Conservation (phyloP, 2,888 invertebrate genomes). For the Maniola hyperantus region DNA sequence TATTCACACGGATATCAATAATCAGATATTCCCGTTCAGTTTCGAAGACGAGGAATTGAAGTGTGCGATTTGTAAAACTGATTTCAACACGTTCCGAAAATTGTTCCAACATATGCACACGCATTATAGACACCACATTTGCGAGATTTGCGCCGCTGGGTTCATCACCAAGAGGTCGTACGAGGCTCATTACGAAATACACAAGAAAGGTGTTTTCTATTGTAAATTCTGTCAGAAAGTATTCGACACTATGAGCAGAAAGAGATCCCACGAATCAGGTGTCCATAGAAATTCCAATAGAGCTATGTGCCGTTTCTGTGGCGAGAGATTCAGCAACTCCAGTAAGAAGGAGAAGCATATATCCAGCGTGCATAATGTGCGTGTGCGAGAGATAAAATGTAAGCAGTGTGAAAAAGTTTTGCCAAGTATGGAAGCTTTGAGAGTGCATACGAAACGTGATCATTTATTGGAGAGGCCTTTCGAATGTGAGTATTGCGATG, state of each 20-base stretch:
- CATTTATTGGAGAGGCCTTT: conserved; percentile 54
- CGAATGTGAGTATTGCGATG: conserved; percentile 47
- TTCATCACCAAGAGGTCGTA: conserved; percentile 48
- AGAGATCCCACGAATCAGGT: conserved; percentile 43
- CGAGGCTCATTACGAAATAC: neutral
- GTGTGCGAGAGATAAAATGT: conserved; percentile 51
- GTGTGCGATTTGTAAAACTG: conserved; percentile 46
- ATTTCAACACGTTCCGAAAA: conserved; percentile 46
- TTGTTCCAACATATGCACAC: conserved; percentile 60
- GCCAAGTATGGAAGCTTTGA: conserved; percentile 61
- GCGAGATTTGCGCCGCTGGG: conserved; percentile 65
- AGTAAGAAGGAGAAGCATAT: conserved; percentile 44
- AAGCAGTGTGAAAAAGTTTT: conserved; percentile 62
- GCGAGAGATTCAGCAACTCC: conserved; percentile 41
- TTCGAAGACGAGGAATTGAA: conserved; percentile 44
- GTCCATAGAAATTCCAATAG: conserved; percentile 33
- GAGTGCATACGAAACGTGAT: conserved; percentile 64
- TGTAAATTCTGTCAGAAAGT: conserved; percentile 4
- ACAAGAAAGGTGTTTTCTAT: neutral
- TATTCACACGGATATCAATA: conserved; percentile 49
- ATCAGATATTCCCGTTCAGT: conserved; percentile 53
- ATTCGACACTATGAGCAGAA: conserved; percentile 41
- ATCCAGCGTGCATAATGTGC: conserved; percentile 52
- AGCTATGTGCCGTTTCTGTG: conserved; percentile 52
- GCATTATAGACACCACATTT: conserved; percentile 67